Evolutionary conservation across 2,888 invertebrate species (phyloP).

Genomic region (Rhagonycha lutea): DNA sequence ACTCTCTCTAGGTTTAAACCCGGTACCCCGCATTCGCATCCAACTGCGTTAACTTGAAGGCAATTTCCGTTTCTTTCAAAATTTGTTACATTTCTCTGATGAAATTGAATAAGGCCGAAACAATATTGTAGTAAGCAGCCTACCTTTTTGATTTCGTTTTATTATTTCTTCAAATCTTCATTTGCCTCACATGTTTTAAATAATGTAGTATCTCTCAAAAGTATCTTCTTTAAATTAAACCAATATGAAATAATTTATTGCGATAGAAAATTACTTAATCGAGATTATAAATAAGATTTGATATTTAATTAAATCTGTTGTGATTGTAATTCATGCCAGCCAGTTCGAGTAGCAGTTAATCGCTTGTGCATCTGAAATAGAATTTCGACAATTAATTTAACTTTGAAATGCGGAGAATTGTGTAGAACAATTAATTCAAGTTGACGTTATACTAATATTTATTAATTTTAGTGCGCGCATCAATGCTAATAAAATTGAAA

Average conservation of each 20-base stretch:
- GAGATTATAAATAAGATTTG: neutral
- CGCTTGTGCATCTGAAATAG: neutral
- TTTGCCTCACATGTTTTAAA: no score
- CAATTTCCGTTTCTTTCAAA: no score
- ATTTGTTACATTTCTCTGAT: no score
- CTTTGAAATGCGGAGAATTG: neutral
- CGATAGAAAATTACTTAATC: neutral
- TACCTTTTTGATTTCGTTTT: no score
- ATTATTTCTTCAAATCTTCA: no score
- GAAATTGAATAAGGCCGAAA: no score
- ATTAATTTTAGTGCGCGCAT: neutral
- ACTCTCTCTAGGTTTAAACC: no score
- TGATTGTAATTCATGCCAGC: neutral
- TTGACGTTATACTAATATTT: neutral
- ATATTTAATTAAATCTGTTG: conserved; percentile 8
- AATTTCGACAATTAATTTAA: conserved; percentile 10
- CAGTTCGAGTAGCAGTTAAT: neutral
- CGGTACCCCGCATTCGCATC: no score
- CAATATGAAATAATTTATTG: neutral
- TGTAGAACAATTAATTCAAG: neutral
- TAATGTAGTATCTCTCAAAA: no score
- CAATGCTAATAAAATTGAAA: neutral
- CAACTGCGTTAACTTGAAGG: no score
- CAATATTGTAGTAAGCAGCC: no score
- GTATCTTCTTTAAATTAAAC: no score